A percentile compares a stretch with the other conserved stretches of the same genome.
These are phyloP conservation scores for Cepaea nemoralis DNA, from an alignment of 1,140 invertebrate species.

Conservation along the genomic window DNA sequence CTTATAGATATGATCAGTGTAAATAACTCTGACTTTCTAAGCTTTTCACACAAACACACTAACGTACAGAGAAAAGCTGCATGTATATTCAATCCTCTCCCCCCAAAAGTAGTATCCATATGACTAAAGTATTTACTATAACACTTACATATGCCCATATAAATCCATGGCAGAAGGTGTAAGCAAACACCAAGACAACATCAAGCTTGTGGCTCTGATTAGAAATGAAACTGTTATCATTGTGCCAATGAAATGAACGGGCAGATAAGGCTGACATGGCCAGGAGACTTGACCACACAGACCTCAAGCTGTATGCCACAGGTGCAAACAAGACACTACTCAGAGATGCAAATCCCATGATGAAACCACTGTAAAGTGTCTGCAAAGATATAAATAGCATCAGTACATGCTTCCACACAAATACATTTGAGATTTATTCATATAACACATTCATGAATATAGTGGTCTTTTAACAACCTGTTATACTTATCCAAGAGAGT, in stretches of 20 bases:
- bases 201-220: conserved; percentile 35
- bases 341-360: conserved; percentile 59
- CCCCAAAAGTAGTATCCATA: no score
- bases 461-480: no score
- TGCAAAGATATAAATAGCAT: conserved; percentile 54
- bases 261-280: conserved; percentile 58
- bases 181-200: conserved; percentile 58
- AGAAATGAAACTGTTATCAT: conserved; percentile 46
- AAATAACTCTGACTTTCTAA: no score
- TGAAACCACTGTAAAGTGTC: conserved; percentile 57
- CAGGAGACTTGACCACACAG: conserved; percentile 56
- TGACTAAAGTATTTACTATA: no score
- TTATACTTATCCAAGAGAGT: no score
- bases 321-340: conserved; percentile 63
- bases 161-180: conserved; percentile 58
- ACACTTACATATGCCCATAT: conserved; percentile 67
- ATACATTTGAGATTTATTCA: no score
- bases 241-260: conserved; percentile 46
- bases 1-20: no score
- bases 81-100: no score
- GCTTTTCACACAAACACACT: no score
- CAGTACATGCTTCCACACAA: no score
- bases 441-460: no score
- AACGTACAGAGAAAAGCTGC: no score
- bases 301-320: conserved; percentile 53